A percentile compares a stretch with the other conserved stretches of the same genome.
These are phyloP conservation scores for honey bee (Apis mellifera) DNA, from an alignment of 1,140 invertebrate genomes.

Conservation along the genomic window Amel_HAv3.1 CM009935.2:820501-821000, in stretches of 20 bases:
- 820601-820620: neutral
- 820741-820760: slow-evolving; percentile 53
- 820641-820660: slow-evolving; percentile 42
- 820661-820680: slow-evolving; percentile 64
- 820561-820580: too few relatives aligned
- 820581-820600: neutral
- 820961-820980: too few relatives aligned
- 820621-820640: slow-evolving; percentile 22
- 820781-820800: slow-evolving; percentile 65
- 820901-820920: neutral
- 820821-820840: slow-evolving; percentile 58
- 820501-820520: too few relatives aligned
- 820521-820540: too few relatives aligned
- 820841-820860: slow-evolving; percentile 48
- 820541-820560: too few relatives aligned
- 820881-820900: slow-evolving; percentile 22
- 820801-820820: slow-evolving; percentile 63
- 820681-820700: slow-evolving; percentile 64
- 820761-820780: slow-evolving; percentile 68
- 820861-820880: slow-evolving; percentile 32
- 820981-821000: too few relatives aligned
- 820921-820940: neutral
- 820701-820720: slow-evolving; percentile 53
- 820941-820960: neutral
- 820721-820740: slow-evolving; percentile 64